These are phyloP conservation scores for Myiopsitta monachus DNA, from an alignment of 2,113 vertebrate species.

Conservation along the genomic window DNA sequence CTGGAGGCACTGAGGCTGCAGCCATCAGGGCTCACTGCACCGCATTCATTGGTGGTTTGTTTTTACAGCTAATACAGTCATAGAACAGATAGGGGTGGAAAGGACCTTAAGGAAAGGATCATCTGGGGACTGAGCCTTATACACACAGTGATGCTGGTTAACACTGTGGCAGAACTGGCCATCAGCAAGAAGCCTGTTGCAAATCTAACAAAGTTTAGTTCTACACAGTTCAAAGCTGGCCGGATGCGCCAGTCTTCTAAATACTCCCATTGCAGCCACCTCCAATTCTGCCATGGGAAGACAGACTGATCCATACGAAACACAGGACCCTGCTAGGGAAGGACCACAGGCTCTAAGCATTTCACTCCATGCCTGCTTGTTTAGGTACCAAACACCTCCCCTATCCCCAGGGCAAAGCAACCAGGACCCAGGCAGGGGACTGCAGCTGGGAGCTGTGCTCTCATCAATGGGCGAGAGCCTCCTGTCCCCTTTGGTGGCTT, in stretches of 20 bases:
- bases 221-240: neutral
- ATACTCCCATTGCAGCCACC: neutral
- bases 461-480: neutral
- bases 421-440: neutral
- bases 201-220: neutral
- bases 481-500: neutral
- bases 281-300: neutral
- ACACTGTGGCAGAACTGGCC: neutral
- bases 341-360: neutral
- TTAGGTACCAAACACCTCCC: neutral
- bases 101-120: neutral
- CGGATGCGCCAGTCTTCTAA: neutral
- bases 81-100: neutral
- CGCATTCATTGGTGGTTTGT: fast-evolving
- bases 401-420: neutral
- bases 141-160: neutral
- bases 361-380: neutral
- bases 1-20: neutral
- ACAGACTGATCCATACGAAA: fast-evolving
- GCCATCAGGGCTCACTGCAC: neutral
- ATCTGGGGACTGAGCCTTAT: neutral
- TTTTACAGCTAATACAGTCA: neutral
- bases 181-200: neutral
- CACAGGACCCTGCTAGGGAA: neutral
- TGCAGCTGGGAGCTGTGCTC: neutral